These are phyloP conservation scores for Ceratina calcarata DNA, from an alignment of 1,140 invertebrate genomes.

Conservation along the genomic window DNA sequence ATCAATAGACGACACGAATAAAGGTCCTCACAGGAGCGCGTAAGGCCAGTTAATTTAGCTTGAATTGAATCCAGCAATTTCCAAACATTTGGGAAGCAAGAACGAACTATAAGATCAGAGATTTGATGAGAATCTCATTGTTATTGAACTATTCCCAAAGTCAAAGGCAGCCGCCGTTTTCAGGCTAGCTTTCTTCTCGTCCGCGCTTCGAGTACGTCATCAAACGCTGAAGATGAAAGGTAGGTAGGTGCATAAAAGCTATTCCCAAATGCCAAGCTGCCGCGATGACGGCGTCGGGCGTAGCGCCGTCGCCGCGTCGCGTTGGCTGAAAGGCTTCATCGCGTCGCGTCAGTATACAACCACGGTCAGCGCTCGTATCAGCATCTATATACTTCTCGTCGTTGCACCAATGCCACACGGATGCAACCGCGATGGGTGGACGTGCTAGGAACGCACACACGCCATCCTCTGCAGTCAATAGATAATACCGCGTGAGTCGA, in stretches of 20 bases:
- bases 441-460: slow-evolving; percentile 49
- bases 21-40: too few species aligned
- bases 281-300: slow-evolving; percentile 33
- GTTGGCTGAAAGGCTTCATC: slow-evolving; percentile 48
- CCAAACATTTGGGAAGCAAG: too few species aligned
- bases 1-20: too few species aligned
- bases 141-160: slow-evolving; percentile 13
- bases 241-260: slow-evolving; percentile 67
- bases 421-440: slow-evolving; percentile 23
- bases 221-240: slow-evolving; percentile 69
- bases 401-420: slow-evolving; percentile 36
- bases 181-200: slow-evolving; percentile 33
- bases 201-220: slow-evolving; percentile 59
- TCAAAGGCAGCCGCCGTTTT: slow-evolving; percentile 6
- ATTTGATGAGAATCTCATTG: neutral
- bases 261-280: slow-evolving; percentile 68
- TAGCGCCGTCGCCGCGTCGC: slow-evolving; percentile 29
- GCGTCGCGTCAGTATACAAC: slow-evolving; percentile 40
- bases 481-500: slow-evolving; percentile 71
- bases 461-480: slow-evolving; percentile 71
- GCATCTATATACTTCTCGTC: slow-evolving; percentile 29
- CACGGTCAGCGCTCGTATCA: slow-evolving; percentile 60
- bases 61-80: too few species aligned
- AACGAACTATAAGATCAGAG: neutral
- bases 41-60: too few species aligned